phyloP scores from a whole-genome alignment of 2,797 vertebrate species.

The Zonotrichia albicollis region DNA sequence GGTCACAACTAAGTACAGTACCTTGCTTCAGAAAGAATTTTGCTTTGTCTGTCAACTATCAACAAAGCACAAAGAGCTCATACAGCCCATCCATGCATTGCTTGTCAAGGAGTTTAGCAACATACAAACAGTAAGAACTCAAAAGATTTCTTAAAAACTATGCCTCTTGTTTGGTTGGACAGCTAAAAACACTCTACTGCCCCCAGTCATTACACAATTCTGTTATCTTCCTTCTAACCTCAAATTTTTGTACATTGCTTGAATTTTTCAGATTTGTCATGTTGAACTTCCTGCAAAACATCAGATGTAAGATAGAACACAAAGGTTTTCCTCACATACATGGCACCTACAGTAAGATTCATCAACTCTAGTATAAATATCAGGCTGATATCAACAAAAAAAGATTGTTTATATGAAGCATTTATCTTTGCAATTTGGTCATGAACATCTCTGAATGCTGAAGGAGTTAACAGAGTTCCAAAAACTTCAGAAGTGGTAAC shows the following conservation, averaged over 20 bases:
- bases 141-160: slow-evolving; percentile 31
- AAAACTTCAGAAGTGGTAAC: background rate
- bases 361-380: slow-evolving; percentile 11
- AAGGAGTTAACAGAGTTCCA: background rate
- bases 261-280: background rate
- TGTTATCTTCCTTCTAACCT: background rate
- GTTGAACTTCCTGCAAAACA: background rate
- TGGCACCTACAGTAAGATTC: background rate
- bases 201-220: background rate
- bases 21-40: slow-evolving; percentile 73
- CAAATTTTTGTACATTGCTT: background rate
- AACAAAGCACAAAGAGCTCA: slow-evolving; percentile 74
- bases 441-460: background rate
- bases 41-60: slow-evolving; percentile 74
- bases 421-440: background rate
- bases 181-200: slow-evolving; percentile 30
- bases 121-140: slow-evolving; percentile 48
- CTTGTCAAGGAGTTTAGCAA: slow-evolving; percentile 62
- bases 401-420: background rate
- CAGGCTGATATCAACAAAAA: background rate
- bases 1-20: slow-evolving; percentile 77
- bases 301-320: background rate
- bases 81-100: slow-evolving; percentile 48
- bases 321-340: background rate
- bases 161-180: slow-evolving; percentile 40